Evolutionary conservation across 2,113 vertebrate genomes (phyloP).

Genomic region (Montifringilla adamsi): DNA sequence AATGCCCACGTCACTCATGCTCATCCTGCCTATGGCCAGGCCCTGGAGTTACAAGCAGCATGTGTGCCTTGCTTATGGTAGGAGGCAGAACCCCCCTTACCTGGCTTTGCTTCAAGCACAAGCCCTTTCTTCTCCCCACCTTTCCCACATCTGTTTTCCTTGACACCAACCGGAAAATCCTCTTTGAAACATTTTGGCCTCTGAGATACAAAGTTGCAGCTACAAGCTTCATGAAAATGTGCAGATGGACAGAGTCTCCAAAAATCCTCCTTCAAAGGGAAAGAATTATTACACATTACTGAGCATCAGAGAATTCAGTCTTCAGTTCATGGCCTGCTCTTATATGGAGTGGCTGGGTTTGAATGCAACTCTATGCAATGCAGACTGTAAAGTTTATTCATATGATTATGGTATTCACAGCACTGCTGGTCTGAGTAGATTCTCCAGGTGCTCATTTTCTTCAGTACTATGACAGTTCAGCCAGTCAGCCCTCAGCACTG

Average conservation of each 20-base stretch:
- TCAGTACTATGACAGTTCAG: neutral
- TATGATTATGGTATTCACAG: neutral
- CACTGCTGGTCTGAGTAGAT: neutral
- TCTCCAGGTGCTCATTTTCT: neutral
- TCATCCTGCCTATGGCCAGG: neutral
- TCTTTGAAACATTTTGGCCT: neutral
- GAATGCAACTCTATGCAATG: neutral
- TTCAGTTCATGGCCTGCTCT: neutral
- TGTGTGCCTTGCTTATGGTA: neutral
- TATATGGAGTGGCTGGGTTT: neutral
- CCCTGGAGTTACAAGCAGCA: rapidly evolving
- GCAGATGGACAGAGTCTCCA: neutral
- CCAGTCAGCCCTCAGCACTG: neutral
- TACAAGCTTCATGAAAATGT: neutral
- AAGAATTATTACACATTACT: neutral
- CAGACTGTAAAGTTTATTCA: neutral
- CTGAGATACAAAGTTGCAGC: neutral
- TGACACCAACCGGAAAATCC: neutral
- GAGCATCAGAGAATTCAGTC: neutral
- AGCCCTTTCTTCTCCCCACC: neutral
- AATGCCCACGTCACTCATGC: rapidly evolving
- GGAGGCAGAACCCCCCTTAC: neutral
- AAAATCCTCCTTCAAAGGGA: neutral
- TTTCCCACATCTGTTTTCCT: neutral
- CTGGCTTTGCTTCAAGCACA: neutral